phyloP scores from a whole-genome alignment of 2,797 vertebrate genomes.

The Benthosema pterotum region DNA sequence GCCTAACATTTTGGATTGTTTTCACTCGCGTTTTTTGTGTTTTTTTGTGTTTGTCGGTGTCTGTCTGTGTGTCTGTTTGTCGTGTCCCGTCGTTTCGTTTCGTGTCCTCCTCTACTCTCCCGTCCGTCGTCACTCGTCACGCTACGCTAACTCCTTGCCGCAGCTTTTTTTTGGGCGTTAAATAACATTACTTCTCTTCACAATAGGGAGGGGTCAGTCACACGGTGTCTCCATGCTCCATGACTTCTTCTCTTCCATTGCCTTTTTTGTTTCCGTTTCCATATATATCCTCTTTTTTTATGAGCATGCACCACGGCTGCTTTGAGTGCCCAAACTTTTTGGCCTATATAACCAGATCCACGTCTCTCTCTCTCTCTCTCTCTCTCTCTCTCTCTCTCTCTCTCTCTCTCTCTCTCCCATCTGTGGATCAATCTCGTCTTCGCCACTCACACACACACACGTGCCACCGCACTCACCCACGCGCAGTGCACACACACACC shows the following conservation, averaged over 20 bases:
- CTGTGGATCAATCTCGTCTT: slow-evolving; percentile 18
- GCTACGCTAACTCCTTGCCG: slow-evolving; percentile 84
- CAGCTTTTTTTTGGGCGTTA: slow-evolving; percentile 74
- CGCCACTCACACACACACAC: slow-evolving; percentile 41
- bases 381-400: too few species aligned
- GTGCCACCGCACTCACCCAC: too few species aligned
- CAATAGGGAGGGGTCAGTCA: slow-evolving; percentile 84
- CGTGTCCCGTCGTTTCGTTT: slow-evolving; percentile 31
- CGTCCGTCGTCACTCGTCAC: too few species aligned
- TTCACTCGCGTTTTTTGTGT: slow-evolving; percentile 1
- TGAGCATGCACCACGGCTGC: slow-evolving; percentile 94
- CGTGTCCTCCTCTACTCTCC: too few species aligned
- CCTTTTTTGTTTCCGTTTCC: slow-evolving; percentile 89
- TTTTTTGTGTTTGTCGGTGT: slow-evolving; percentile 72
- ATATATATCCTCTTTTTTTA: slow-evolving; percentile 78
- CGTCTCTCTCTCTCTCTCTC: too few species aligned
- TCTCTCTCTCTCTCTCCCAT: too few species aligned
- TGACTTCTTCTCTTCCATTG: slow-evolving; percentile 89
- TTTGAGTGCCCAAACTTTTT: slow-evolving; percentile 93
- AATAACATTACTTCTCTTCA: slow-evolving; percentile 86
- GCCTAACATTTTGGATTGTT: slow-evolving; percentile 77
- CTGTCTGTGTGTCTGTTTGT: slow-evolving; percentile 72
- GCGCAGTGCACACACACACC: slow-evolving; percentile 51
- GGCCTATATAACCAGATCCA: slow-evolving; percentile 84
- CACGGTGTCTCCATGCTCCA: slow-evolving; percentile 83